These are phyloP conservation scores for Pelosia muscerda DNA, from an alignment of 2,888 invertebrate genomes.

Conservation along the genomic window DNA sequence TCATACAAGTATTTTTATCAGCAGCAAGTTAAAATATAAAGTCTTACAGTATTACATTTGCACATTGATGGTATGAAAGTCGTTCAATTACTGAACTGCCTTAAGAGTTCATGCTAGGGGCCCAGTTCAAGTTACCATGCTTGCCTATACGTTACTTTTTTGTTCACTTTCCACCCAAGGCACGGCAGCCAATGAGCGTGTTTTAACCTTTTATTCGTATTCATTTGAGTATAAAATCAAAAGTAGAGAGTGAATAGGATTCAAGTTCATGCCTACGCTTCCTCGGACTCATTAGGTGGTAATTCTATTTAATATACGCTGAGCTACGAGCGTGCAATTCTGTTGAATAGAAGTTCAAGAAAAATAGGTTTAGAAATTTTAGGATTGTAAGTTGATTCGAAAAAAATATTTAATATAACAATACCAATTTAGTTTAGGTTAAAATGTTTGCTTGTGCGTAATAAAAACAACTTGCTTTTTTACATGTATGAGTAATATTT, in stretches of 20 bases:
- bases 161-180: not conserved
- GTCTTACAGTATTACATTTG: no score
- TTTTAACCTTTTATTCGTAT: slow-evolving; percentile 13
- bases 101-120: no score
- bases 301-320: slow-evolving; percentile 31
- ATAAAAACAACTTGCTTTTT: no score
- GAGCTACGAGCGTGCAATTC: slow-evolving; percentile 21
- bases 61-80: no score
- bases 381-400: no score
- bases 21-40: not conserved
- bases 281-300: slow-evolving; percentile 33
- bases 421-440: no score
- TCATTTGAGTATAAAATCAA: slow-evolving; percentile 13
- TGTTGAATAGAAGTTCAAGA: slow-evolving; percentile 18
- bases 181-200: not conserved
- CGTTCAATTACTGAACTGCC: no score
- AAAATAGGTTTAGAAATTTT: not conserved
- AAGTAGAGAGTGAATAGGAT: slow-evolving; percentile 22
- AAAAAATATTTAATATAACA: no score
- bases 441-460: no score
- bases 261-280: slow-evolving; percentile 6
- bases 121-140: not conserved
- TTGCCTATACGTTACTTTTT: not conserved
- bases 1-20: no score
- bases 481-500: no score